These are phyloP conservation scores for Zeus faber DNA, from an alignment of 2,113 vertebrate species.

Conservation along the genomic window DNA sequence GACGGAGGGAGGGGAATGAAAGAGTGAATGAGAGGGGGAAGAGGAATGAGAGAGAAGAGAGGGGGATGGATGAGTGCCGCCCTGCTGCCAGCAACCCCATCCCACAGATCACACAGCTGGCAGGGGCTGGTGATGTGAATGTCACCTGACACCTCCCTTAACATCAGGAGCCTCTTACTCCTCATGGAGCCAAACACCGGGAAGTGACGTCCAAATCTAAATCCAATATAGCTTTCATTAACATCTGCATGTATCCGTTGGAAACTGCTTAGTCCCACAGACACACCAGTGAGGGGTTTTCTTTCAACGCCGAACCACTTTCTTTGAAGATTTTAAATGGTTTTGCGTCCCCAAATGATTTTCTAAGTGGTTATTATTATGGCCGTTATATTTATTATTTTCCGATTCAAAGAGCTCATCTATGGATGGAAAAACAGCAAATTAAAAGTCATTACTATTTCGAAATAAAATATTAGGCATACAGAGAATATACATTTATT, in stretches of 20 bases:
- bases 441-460: no score
- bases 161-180: conserved; percentile 28
- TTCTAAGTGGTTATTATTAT: no score
- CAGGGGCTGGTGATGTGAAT: conserved; percentile 54
- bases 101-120: conserved; percentile 72
- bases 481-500: no score
- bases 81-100: conserved; percentile 64
- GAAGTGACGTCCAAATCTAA: conserved; percentile 55
- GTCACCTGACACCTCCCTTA: conserved; percentile 50
- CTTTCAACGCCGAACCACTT: no score
- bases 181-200: conserved; percentile 57
- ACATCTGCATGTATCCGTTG: conserved; percentile 39
- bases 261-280: neutral
- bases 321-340: no score
- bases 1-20: neutral
- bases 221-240: conserved; percentile 57
- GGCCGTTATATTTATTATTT: no score
- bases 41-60: conserved; percentile 18
- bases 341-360: no score
- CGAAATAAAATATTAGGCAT: no score
- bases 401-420: no score
- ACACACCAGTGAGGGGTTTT: neutral
- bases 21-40: conserved; percentile 3
- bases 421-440: no score
- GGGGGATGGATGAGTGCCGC: conserved; percentile 47